Base-by-base conservation (phyloP, 2,113 vertebrate species). In the Arenaria interpres region DNA sequence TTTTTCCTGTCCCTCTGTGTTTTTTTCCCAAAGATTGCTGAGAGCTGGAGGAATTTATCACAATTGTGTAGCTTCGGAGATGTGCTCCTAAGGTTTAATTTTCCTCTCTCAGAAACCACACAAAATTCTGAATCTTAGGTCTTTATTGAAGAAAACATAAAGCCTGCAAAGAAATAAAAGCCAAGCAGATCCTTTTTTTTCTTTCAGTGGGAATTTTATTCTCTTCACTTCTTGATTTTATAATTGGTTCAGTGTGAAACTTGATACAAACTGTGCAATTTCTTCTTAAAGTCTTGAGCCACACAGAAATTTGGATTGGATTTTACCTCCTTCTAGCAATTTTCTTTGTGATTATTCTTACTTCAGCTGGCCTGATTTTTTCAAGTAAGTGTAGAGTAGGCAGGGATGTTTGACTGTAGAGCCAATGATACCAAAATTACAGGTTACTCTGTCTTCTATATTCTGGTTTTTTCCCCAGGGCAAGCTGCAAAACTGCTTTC, bases 161-260 rank as follows among this genome's bases (percentile, higher is more conserved):
- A 85, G 5, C 23, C 46, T 69, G 27, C 50, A 74, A 88, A 80
- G 25, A 87, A 88, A 92, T n/a, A 63, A 80, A 80, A 96, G 9
- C 18, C 30, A 68, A 72, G 35, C 30, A 90, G 35, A 72, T 68
- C 0, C 0, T 19, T 10, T 33, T 56, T n/a, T 59, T 28, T 9
- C 16, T 83, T 88, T 76, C 53, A 48, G 12, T 50, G 27, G 28
- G 43, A 8, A 48, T 91, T 76, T 90, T 83, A 53, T 85, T 84
- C 80, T 53, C 32, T 71, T 63, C 1, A 2, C 8, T 71, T 71
- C 45, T 69, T 59, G 15, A 68, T 94, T 75, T 87, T 41, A 86
- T 93, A 96, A 88, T 80, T 96, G 86, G 24, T 75, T 93, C 33
- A 50, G 6, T 16, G 24, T 56, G 67, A 91, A 92, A 94, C 12